Percentiles rank a stretch among this genome's conserved stretches.
Evolutionary conservation across 2,113 vertebrate genomes (phyloP).

Genomic region (Odocoileus hemionus): DNA sequence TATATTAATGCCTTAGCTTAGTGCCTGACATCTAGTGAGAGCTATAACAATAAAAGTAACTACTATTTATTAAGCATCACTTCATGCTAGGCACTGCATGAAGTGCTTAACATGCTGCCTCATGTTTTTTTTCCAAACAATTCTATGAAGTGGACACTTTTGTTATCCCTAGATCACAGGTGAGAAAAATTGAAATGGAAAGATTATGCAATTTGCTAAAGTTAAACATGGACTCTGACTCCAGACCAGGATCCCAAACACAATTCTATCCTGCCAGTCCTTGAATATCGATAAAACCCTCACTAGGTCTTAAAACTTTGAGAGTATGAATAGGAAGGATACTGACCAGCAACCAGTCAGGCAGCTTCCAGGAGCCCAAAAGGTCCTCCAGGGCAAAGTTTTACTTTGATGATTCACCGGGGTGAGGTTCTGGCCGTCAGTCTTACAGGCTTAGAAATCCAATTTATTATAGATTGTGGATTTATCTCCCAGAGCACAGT

Average conservation of each 20-base stretch:
- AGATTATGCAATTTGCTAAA: neutral
- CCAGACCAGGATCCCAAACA: neutral
- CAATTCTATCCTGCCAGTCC: neutral
- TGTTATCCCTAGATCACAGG: conserved; percentile 20
- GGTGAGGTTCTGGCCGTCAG: neutral
- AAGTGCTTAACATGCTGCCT: neutral
- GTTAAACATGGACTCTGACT: neutral
- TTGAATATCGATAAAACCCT: neutral
- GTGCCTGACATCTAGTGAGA: neutral
- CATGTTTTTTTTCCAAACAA: neutral
- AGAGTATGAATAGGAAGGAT: neutral
- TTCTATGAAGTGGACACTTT: neutral
- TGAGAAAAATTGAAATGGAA: neutral
- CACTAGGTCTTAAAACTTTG: neutral
- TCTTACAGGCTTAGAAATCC: neutral
- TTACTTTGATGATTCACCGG: neutral
- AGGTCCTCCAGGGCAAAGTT: neutral
- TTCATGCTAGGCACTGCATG: neutral
- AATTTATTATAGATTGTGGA: neutral
- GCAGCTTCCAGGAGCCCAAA: neutral
- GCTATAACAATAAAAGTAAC: neutral
- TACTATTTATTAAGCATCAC: neutral
- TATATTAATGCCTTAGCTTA: neutral
- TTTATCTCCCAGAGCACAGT: neutral
- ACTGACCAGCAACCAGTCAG: neutral